Evolutionary conservation across 2,113 vertebrate genomes (phyloP), one percentile per base, ranked within the genome.

Genomic region (Cavia porcellus): DNA sequence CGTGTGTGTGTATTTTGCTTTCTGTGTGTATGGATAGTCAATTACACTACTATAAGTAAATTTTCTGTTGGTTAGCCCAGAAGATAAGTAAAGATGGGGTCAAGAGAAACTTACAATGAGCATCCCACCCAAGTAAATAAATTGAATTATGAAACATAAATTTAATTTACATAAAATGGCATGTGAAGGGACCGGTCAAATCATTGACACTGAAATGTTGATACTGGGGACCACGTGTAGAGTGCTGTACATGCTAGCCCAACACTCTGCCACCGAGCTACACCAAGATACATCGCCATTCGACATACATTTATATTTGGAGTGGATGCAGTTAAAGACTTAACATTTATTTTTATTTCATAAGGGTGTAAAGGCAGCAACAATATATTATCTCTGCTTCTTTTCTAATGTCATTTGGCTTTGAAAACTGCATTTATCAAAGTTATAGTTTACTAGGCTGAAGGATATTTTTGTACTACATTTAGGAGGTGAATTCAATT

Each of bases 401-500:
- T 59, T 68, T 75, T 35, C 28, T 80, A 88, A n/a, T 66, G 19
- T 89, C 61, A 92, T 90, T 92, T 94, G 14, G 8, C 20, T 81
- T 57, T 68, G 13, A n/a, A 92, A 94, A 3, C 1, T 45, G 80
- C 59, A 80, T 30, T 94, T 86, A 75, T 89, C 6, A 86, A 64
- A 64, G 28, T 70, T 94, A 57, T 6, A 5, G 8, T 59, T 1
- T 79, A 55, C 79, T 42, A 79, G 30, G 35, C 7, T 61, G 86
- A 87, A 61, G 30, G 62, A 1, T 4, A 66, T 91, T 94, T 13
- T 72, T 66, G 59, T 42, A 47, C 75, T 79, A 86, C 87, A 3
- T 90, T 94, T 74, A 94, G 52, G 57, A 94, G 15, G 0, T 0
- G 86, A 89, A 80, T 79, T 83, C 14, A 32, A 85, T 80, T 94